Conservation (phyloP, 2,797 vertebrate genomes). For the Enteromius afrohamiltoni region DNA sequence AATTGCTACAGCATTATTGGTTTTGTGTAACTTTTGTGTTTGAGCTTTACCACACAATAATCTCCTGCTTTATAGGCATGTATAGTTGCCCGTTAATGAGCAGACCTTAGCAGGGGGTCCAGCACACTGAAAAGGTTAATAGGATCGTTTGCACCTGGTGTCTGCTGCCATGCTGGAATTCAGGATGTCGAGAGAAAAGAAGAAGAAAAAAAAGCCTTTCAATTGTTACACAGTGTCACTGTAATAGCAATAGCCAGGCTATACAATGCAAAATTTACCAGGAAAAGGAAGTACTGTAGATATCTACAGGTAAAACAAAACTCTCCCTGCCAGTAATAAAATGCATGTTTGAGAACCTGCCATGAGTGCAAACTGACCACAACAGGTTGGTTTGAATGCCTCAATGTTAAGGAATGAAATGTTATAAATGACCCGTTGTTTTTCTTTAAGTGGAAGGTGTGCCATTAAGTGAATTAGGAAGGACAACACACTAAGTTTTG, state of each 20-base stretch:
- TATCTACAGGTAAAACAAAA: conserved; percentile 6
- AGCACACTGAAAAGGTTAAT: conserved; percentile 62
- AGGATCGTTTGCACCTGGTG: conserved; percentile 63
- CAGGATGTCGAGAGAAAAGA: conserved; percentile 12
- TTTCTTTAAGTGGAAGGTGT: not conserved
- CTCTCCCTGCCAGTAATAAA: not conserved
- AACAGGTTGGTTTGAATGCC: not conserved
- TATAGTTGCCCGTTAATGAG: conserved; percentile 63
- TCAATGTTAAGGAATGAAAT: not conserved
- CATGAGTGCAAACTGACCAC: not conserved
- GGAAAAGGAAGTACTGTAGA: conserved; percentile 13
- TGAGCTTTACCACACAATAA: not conserved
- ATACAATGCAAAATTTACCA: not conserved
- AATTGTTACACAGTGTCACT: not conserved
- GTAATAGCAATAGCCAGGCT: not conserved
- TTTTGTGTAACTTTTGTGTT: not conserved
- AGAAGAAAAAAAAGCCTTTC: conserved; percentile 31
- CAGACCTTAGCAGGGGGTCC: conserved; percentile 61
- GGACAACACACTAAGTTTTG: not conserved
- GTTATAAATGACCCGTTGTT: not conserved
- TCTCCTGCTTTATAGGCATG: conserved; percentile 20
- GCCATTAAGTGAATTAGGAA: not conserved
- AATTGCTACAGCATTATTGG: not conserved
- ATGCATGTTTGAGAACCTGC: not conserved
- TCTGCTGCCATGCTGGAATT: conserved; percentile 48